phyloP scores from a whole-genome alignment of 2,113 vertebrate genomes.

The Triplophysa dalaica region DNA sequence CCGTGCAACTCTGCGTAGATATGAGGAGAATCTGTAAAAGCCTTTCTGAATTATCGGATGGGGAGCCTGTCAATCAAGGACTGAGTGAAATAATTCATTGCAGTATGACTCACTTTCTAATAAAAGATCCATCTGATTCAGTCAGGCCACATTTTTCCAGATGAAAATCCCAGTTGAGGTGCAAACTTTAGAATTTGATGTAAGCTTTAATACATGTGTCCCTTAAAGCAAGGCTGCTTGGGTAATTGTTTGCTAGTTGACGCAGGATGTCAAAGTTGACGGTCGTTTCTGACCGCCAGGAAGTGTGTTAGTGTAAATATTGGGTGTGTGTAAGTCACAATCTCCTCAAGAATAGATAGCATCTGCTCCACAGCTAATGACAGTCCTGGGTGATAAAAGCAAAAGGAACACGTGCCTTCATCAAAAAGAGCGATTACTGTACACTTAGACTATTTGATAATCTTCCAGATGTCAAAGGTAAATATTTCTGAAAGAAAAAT shows the following conservation, averaged over 20 bases:
- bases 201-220: neutral
- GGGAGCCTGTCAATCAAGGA: constrained; percentile 32
- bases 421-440: neutral
- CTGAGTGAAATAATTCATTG: constrained; percentile 44
- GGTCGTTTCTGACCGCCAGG: neutral
- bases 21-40: constrained; percentile 24
- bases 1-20: constrained; percentile 18
- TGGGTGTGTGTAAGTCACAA: neutral
- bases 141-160: neutral
- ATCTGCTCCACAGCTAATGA: constrained; percentile 27
- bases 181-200: neutral
- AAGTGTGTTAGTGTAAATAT: constrained; percentile 25
- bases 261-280: constrained; percentile 8
- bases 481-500: constrained; percentile 31
- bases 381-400: neutral
- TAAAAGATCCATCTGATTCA: constrained; percentile 41
- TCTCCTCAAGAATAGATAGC: neutral
- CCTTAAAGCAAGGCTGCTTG: constrained; percentile 1
- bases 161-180: neutral
- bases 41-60: constrained; percentile 8
- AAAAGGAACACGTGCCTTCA: neutral
- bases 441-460: neutral
- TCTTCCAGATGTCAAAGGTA: neutral
- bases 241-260: neutral
- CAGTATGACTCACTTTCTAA: constrained; percentile 45